phyloP scores from a whole-genome alignment of 2,113 vertebrate genomes.

The Terrapene triunguis region DNA sequence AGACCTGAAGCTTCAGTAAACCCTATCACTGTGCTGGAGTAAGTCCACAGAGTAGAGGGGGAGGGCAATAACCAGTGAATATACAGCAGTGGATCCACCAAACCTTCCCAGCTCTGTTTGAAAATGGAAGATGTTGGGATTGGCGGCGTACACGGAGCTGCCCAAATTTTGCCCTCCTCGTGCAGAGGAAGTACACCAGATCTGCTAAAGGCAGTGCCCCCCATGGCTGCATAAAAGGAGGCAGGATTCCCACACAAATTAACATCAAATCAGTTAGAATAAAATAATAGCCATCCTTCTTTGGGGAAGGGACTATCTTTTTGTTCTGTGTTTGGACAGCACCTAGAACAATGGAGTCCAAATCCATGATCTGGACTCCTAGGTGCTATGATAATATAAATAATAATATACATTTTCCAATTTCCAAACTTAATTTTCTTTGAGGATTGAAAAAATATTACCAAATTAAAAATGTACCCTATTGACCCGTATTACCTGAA shows the following conservation, averaged over 20 bases:
- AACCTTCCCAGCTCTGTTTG: background rate
- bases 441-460: background rate
- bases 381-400: no score
- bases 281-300: background rate
- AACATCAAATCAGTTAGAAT: background rate
- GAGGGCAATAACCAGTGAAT: background rate
- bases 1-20: background rate
- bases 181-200: background rate
- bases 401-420: background rate
- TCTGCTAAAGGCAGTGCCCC: background rate
- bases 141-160: background rate
- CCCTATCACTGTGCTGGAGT: background rate
- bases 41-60: background rate
- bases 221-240: background rate
- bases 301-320: background rate
- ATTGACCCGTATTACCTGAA: background rate
- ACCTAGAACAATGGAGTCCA: background rate
- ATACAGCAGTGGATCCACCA: background rate
- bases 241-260: background rate
- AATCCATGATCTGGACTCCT: background rate
- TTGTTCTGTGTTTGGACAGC: background rate
- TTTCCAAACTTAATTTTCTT: background rate
- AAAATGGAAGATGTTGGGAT: background rate
- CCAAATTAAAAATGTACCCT: background rate
- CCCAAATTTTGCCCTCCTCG: background rate